phyloP scores from a whole-genome alignment of 2,113 vertebrate genomes.

The Mustelus asterias region DNA sequence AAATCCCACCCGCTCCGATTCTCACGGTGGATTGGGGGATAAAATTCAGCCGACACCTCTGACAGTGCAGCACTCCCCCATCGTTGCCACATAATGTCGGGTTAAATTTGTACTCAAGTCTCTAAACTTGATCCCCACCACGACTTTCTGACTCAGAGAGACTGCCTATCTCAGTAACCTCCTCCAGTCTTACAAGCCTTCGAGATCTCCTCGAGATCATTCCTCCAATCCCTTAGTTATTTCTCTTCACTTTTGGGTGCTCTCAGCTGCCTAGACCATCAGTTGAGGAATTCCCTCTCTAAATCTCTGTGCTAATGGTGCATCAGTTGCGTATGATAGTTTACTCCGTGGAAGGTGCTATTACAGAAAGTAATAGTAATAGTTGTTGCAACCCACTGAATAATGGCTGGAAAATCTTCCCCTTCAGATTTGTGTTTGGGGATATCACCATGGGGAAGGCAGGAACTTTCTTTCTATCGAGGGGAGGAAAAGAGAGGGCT shows the following conservation, averaged over 20 bases:
- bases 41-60: background rate
- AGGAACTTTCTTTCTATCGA: background rate
- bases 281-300: background rate
- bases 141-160: background rate
- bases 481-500: background rate
- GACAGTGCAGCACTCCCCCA: background rate
- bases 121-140: background rate
- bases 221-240: background rate
- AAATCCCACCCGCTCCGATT: no score
- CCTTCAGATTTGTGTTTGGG: background rate
- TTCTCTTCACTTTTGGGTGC: background rate
- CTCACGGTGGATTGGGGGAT: no score
- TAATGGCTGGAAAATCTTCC: background rate
- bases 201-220: background rate
- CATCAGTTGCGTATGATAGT: no score
- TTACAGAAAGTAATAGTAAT: background rate
- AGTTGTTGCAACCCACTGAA: background rate
- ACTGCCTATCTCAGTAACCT: background rate
- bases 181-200: background rate
- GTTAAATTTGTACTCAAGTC: background rate
- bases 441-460: background rate
- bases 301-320: no score
- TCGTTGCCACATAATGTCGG: background rate
- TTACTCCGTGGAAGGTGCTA: background rate
- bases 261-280: background rate